Evolutionary conservation across 1,140 invertebrate species (phyloP), one percentile per base, ranked within the genome.

Genomic region (Gonioctena quinquepunctata): DNA sequence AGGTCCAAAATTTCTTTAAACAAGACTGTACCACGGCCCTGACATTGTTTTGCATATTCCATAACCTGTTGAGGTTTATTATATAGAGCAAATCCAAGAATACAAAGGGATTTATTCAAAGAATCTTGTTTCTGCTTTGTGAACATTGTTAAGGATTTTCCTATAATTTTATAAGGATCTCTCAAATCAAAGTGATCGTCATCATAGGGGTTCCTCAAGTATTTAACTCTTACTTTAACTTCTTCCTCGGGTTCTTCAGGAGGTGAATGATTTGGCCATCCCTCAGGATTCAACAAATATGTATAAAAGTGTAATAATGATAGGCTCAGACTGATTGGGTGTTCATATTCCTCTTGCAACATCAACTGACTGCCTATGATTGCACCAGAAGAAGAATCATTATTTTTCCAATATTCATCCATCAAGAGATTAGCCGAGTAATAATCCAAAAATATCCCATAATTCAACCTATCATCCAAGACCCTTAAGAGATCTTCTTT

Each of bases 151-250:
- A 96, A 81, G 1, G 93, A 93, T 86, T 96, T 97, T 3, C 94
- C 95, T 49, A 92, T 84, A 26, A 94, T 82, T 80, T 89, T 85
- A 42, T 85, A 80, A 6, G 89, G 86, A 74, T 94, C 88, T 66
- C 81, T 86, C 2, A 95, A 82, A 84, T 96, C 94, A 85, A 96
- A 95, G 83, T 97, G 94, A 80, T 93, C 90, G 85, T 97, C 95
- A 83, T 91, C 91, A 81, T 86, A 92, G 2, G 89, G 88, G 81
- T 96, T 96, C 77, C 92, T 88, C 27, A 98, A 70, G 82, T 89
- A 97, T 52, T 85, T 85, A 0, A 97, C 90, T 66, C 94, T 86
- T 1, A 96, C 85, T 86, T 92, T 94, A 16, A 91, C 85, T 84
- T 92, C 91, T 79, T 92, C 91, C 76, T 87, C 81, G n/a, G 83